A percentile compares a stretch with the other conserved stretches of the same genome.
These are phyloP conservation scores for Seira ritae DNA, from an alignment of 2,888 invertebrate genomes.

Conservation along the genomic window DNA sequence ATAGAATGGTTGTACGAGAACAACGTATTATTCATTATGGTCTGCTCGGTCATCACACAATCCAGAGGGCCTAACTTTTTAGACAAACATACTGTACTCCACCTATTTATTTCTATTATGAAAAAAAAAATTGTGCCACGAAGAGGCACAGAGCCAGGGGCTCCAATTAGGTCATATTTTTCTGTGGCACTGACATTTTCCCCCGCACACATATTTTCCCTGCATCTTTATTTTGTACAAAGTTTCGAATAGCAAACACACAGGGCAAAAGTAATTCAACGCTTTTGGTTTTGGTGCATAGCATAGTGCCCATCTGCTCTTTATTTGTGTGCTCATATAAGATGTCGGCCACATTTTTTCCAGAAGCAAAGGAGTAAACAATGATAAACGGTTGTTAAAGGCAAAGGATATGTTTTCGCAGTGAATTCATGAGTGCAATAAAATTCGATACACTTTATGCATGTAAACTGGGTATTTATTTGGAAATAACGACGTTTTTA, in stretches of 20 bases:
- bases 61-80: constrained; percentile 15
- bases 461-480: constrained; percentile 23
- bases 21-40: constrained; percentile 13
- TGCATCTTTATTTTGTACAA: no score
- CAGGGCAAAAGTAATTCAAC: background rate
- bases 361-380: background rate
- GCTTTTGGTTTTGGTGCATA: background rate
- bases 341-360: background rate
- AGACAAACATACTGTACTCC: constrained; percentile 12
- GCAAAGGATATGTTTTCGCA: constrained; percentile 9
- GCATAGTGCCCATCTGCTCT: constrained; percentile 4
- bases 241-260: background rate
- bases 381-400: constrained; percentile 14
- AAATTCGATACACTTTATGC: constrained; percentile 19
- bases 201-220: background rate
- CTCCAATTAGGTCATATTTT: constrained; percentile 19
- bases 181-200: background rate
- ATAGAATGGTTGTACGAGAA: background rate
- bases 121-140: constrained; percentile 3
- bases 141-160: background rate
- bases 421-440: constrained; percentile 24
- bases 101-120: constrained; percentile 19
- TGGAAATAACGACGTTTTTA: background rate
- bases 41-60: background rate
- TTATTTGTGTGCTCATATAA: background rate